Base-by-base conservation (phyloP, 1,140 invertebrate genomes). In the Zaprionus ornatus region DNA sequence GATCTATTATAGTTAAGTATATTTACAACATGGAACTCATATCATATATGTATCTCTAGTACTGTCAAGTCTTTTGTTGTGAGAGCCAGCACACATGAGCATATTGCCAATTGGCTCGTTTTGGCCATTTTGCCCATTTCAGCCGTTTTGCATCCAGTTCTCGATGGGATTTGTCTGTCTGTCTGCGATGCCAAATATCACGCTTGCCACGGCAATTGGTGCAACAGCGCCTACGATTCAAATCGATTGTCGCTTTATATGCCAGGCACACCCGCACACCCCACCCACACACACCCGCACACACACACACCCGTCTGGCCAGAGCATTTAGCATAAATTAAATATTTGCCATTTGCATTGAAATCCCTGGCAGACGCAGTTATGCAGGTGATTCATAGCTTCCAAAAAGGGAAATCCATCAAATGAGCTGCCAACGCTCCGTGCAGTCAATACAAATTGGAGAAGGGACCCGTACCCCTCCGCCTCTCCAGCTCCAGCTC, bases 401-500 rank as follows among this genome's bases (percentile, higher is more conserved):
- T 17, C 23, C 48, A 52, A 77, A 80, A 74, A 45, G 80, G 77
- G 54, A 84, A 87, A 88, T 87, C 84, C 80, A 90, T 87, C 84
- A 87, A 87, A 87, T 87, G 84, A 88, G 83, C 83, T 87, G 83
- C 83, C 83, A 87, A 87, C 84, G 77, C 78, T 72, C 79, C 74
- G 71, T 69, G 79, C 66, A 90, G 74, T 90, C 81, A 84, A 87
- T 87, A 87, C 83, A 87, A 87, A 87, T 87, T 72, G 40, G 4
- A 7, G 40, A 15, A 37, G 35, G 15, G 56, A 50, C 64, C 52
- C 25, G 19, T 0, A 29, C 45, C 55, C 17, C 15, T 25, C n/a
- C 10, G 3, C 15, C 19, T 9, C 29, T n/a, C 9, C 65, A 29
- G 4, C 4, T 12, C 15, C n/a, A n/a, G n/a, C 35, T n/a, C 32